Percentiles rank a stretch among this genome's conserved stretches.
Evolutionary conservation across 1,140 invertebrate species (phyloP).

Genomic region (Triops longicaudatus): DNA sequence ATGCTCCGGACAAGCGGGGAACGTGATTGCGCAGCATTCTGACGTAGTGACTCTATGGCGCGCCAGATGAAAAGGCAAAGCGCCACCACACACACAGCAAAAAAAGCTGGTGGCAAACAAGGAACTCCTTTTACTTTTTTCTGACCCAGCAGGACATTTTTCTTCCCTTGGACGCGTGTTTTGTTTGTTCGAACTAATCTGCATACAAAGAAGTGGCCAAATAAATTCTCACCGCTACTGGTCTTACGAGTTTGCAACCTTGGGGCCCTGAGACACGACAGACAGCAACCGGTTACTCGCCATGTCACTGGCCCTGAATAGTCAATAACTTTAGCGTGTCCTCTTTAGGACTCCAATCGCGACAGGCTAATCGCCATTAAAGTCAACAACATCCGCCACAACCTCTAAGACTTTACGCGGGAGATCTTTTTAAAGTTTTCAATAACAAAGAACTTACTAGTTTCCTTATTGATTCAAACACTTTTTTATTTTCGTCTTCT

Average conservation of each 20-base stretch:
- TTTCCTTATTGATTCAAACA: too few species aligned
- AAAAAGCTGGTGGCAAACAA: neutral
- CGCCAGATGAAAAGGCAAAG: neutral
- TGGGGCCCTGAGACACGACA: neutral
- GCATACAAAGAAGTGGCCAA: conserved; percentile 14
- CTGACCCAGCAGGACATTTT: conserved; percentile 4
- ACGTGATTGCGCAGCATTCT: neutral
- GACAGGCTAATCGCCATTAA: conserved; percentile 11
- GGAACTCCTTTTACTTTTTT: conserved; percentile 15
- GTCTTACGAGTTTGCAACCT: conserved; percentile 12
- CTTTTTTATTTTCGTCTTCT: too few species aligned
- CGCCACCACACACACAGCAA: neutral
- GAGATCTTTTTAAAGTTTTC: too few species aligned
- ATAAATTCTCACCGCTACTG: conserved; percentile 8
- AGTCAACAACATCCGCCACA: neutral
- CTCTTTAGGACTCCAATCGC: neutral
- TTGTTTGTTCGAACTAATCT: neutral
- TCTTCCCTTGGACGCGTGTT: conserved; percentile 3
- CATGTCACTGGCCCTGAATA: conserved; percentile 1
- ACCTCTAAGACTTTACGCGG: neutral
- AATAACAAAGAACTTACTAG: too few species aligned
- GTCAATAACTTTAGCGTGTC: neutral
- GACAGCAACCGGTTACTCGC: conserved; percentile 6
- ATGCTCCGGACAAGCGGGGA: neutral
- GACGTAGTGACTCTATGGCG: neutral